These are phyloP conservation scores for Rhagologus leucostigma DNA, from an alignment of 2,113 vertebrate species.

Conservation along the genomic window DNA sequence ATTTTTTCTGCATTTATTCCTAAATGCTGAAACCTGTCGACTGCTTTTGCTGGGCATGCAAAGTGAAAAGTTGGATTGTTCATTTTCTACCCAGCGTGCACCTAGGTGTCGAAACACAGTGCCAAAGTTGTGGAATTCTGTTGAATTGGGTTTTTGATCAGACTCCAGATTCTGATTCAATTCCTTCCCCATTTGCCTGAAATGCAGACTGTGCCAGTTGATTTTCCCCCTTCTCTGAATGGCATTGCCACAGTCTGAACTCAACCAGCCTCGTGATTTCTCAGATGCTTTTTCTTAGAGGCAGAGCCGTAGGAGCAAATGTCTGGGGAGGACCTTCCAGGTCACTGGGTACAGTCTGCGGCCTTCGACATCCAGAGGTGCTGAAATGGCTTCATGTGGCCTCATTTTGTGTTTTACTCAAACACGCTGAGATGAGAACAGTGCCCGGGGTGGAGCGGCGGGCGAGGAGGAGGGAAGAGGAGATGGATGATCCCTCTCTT, in stretches of 20 bases:
- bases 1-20: neutral
- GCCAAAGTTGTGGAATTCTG: neutral
- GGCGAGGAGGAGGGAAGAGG: neutral
- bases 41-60: neutral
- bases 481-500: slow-evolving; percentile 47
- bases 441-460: neutral
- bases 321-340: neutral
- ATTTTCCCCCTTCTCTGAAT: neutral
- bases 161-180: neutral
- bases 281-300: neutral
- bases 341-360: neutral
- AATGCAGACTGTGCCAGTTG: neutral
- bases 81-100: neutral
- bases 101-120: neutral
- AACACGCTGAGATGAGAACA: neutral
- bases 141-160: neutral
- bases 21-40: neutral
- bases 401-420: neutral
- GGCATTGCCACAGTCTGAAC: neutral
- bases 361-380: neutral
- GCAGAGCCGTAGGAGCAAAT: neutral
- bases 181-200: neutral
- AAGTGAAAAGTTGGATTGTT: neutral
- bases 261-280: neutral
- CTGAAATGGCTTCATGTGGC: neutral